Evolutionary conservation across 2,888 invertebrate genomes (phyloP).

Genomic region (Orchestes rusci): DNA sequence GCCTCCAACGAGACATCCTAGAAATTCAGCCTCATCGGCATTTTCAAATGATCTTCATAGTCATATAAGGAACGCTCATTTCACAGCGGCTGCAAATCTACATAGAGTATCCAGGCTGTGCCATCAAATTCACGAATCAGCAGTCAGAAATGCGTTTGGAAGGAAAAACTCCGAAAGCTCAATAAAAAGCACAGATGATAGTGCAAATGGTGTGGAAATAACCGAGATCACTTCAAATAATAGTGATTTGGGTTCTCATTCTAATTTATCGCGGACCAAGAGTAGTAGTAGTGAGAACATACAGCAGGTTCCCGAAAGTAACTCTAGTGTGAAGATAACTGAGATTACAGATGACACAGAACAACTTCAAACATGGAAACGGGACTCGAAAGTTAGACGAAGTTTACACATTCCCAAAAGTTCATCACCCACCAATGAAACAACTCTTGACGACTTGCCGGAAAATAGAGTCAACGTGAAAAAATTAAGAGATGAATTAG

Average conservation of each 20-base stretch:
- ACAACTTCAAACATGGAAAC: slow-evolving; percentile 52
- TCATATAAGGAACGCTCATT: slow-evolving; percentile 27
- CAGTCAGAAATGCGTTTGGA: slow-evolving; percentile 40
- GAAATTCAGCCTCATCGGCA: slow-evolving; percentile 23
- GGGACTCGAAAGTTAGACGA: slow-evolving; percentile 56
- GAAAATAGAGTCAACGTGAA: slow-evolving; percentile 49
- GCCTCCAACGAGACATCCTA: slow-evolving; percentile 45
- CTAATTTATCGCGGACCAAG: slow-evolving; percentile 39
- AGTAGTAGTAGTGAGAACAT: slow-evolving; percentile 48
- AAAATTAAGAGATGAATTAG: slow-evolving; percentile 49
- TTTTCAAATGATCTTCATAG: slow-evolving; percentile 21
- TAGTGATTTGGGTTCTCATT: slow-evolving; percentile 20
- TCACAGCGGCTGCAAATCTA: slow-evolving; percentile 38
- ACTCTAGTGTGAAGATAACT: slow-evolving; percentile 33
- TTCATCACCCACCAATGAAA: slow-evolving; percentile 25
- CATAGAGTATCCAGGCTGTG: slow-evolving; percentile 45
- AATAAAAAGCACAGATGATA: slow-evolving; percentile 35
- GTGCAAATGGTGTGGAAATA: slow-evolving; percentile 32
- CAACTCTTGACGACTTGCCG: slow-evolving; percentile 40
- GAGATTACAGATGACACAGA: slow-evolving; percentile 40
- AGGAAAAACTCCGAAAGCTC: slow-evolving; percentile 27
- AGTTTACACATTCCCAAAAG: slow-evolving; percentile 61
- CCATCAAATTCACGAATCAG: slow-evolving; percentile 45
- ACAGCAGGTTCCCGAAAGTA: slow-evolving; percentile 34
- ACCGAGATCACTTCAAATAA: slow-evolving; percentile 33